Evolutionary conservation across 2,797 vertebrate species (phyloP).

Genomic region (Microctenopoma stevenorrisi): DNA sequence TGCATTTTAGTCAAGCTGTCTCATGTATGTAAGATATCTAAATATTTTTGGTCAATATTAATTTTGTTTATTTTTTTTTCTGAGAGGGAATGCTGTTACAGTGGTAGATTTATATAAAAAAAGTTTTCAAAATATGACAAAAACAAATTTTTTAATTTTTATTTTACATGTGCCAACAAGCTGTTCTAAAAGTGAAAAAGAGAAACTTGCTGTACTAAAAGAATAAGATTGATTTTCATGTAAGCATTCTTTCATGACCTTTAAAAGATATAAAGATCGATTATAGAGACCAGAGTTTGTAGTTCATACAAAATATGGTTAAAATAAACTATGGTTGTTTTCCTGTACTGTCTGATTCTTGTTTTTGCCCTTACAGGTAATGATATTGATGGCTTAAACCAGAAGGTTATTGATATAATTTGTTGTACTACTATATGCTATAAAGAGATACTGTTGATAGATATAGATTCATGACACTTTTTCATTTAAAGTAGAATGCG

Average conservation of each 20-base stretch:
- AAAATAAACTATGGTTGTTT: constrained; percentile 98
- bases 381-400: not conserved
- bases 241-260: constrained; percentile 93
- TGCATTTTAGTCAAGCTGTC: constrained; percentile 90
- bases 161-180: constrained; percentile 91
- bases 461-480: too few species aligned
- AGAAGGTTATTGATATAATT: too few species aligned
- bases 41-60: constrained; percentile 76
- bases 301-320: constrained; percentile 97
- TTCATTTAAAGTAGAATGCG: too few species aligned
- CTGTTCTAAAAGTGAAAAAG: constrained; percentile 89
- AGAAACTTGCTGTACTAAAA: constrained; percentile 81
- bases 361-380: constrained; percentile 44
- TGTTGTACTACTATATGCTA: too few species aligned
- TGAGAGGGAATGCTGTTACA: constrained; percentile 90
- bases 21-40: constrained; percentile 84
- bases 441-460: too few species aligned
- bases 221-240: constrained; percentile 90
- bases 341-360: constrained; percentile 83
- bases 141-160: constrained; percentile 84
- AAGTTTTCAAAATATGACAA: constrained; percentile 85
- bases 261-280: constrained; percentile 88
- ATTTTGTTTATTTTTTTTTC: constrained; percentile 71
- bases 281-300: constrained; percentile 98
- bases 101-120: constrained; percentile 91